Conservation (phyloP, 2,888 invertebrate genomes). For the Ophion ventricosus region DNA sequence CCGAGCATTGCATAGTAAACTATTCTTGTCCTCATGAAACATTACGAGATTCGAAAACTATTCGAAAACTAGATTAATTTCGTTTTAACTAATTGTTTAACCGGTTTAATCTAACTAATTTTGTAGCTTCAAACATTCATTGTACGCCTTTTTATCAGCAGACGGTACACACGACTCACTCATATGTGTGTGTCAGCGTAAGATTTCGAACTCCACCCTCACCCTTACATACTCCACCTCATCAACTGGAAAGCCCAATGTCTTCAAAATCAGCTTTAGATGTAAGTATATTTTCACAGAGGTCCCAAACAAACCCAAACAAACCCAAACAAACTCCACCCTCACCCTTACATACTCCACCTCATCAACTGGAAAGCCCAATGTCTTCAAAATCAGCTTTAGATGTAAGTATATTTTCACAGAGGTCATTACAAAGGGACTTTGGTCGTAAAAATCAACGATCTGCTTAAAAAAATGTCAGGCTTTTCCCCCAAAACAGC, state of each 20-base stretch:
- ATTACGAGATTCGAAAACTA: slow-evolving; percentile 5
- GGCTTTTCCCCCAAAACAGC: neutral
- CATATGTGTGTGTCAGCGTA: slow-evolving; percentile 4
- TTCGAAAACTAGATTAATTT: too few species aligned
- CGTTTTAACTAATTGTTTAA: too few species aligned
- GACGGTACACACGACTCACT: neutral
- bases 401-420: neutral
- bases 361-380: neutral
- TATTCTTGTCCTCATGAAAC: slow-evolving; percentile 32
- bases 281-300: too few species aligned
- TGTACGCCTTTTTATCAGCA: slow-evolving; percentile 5
- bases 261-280: too few species aligned
- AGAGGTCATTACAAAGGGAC: neutral
- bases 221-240: neutral
- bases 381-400: neutral
- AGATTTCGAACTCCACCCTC: neutral
- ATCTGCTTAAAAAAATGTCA: neutral
- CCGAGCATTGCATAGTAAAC: slow-evolving; percentile 54
- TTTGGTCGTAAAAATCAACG: neutral
- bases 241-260: too few species aligned
- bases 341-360: neutral
- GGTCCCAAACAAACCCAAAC: too few species aligned
- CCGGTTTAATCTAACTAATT: too few species aligned
- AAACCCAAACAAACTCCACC: neutral
- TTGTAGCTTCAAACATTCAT: neutral